Evolutionary conservation across 2,113 vertebrate genomes (phyloP), one percentile per base, ranked within the genome.

Genomic region (Salminus brasiliensis): DNA sequence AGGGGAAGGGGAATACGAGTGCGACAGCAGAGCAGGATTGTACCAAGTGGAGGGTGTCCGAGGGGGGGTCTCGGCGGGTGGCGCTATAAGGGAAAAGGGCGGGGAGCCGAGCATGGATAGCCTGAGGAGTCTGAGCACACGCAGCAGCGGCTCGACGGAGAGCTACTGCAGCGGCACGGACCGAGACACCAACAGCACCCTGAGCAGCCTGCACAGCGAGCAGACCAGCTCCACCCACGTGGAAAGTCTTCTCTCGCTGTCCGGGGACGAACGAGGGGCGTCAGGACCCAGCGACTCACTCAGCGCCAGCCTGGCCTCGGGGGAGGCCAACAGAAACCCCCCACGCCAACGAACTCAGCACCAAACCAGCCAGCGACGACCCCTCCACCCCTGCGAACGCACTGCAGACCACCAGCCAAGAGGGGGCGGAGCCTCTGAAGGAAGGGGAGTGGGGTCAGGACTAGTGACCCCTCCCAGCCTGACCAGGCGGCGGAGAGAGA

Each of bases 291-390:
- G 66, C 3, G 68, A 55, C 47, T n/a, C 47, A 6, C 93, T 91
- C 72, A 90, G 87, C 53, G 91, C 94, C 11, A 85, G 89, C 82
- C 94, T 94, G 53, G 94, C 94, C 3, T 97, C 97, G 21, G 95
- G 97, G 84, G 98, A 98, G 90, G 97, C 96, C 83, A 99, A 99
- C 84, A 98, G 96, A 90, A 99, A 98, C 88, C 98, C n/a, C 97
- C 0, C 98, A 98, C 2, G 98, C 98, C 63, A 98, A 99, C 39
- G 96, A 99, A 88, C 85, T 97, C 83, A 93, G 90, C 34, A 91
- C 91, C 81, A 95, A 86, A 83, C 83, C 76, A 88, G 90, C 92
- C 29, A 76, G 85, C 0, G 85, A 78, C 7, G 29, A 83, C 39
- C 29, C 59, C 36, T 34, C 55, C 0, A 21, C 41, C 1, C 41